phyloP scores from a whole-genome alignment of 2,797 vertebrate genomes.

The Mionectes olivaceus region DNA sequence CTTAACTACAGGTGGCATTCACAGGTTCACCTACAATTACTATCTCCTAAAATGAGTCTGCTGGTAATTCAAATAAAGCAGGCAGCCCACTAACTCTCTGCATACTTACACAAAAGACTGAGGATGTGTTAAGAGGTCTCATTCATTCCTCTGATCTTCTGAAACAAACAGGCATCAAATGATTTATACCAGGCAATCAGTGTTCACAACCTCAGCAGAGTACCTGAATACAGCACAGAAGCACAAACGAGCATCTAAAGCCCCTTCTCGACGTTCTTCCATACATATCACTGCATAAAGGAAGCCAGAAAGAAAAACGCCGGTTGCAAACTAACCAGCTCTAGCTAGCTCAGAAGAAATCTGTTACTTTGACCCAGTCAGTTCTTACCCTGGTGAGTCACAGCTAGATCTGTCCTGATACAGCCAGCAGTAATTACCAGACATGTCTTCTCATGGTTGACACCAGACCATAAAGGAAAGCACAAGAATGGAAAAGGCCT shows the following conservation, averaged over 20 bases:
- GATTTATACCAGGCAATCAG: neutral
- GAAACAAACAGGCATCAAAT: slow-evolving; percentile 22
- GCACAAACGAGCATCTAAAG: neutral
- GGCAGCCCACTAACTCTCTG: neutral
- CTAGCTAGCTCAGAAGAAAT: neutral
- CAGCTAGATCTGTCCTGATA: neutral
- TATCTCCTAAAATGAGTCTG: neutral
- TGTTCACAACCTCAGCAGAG: neutral
- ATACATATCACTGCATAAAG: rapidly evolving
- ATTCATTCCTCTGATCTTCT: slow-evolving; percentile 1
- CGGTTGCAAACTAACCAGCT: neutral
- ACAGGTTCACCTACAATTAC: neutral
- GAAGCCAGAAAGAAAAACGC: neutral
- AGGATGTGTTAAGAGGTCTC: neutral
- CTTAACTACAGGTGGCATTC: neutral
- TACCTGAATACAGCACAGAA: neutral
- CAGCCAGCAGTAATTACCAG: neutral
- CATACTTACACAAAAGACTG: neutral
- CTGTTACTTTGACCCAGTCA: neutral
- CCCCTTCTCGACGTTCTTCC: neutral
- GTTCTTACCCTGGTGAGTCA: neutral
- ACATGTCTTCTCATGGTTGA: neutral
- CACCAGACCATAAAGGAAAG: neutral
- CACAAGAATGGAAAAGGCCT: neutral
- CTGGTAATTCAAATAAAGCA: neutral